Percentiles rank a stretch among this genome's conserved stretches.
These are phyloP conservation scores for Drosophila carrolli DNA, from an alignment of 1,140 invertebrate species.

Conservation along the genomic window DNA sequence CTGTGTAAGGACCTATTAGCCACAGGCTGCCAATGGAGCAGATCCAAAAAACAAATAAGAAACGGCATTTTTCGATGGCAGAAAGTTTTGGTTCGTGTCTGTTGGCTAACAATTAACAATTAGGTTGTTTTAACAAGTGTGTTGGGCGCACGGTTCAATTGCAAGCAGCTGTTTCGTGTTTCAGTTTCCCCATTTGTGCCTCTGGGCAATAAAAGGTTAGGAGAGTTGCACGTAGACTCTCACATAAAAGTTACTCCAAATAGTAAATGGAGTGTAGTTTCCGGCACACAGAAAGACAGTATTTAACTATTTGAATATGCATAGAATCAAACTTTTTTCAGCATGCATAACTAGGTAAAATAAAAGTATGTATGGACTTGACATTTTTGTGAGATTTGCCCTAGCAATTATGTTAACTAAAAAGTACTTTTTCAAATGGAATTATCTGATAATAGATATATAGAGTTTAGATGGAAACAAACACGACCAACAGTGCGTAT, in stretches of 20 bases:
- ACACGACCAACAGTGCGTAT: too few species aligned
- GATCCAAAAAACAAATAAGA: neutral
- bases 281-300: neutral
- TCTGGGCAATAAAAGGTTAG: constrained; percentile 7
- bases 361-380: neutral
- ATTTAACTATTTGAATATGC: neutral
- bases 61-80: constrained; percentile 24
- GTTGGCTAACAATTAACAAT: constrained; percentile 72
- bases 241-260: constrained; percentile 21
- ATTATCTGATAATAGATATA: too few species aligned
- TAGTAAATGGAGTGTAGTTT: constrained; percentile 7
- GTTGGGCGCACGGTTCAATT: constrained; percentile 32
- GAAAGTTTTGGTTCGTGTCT: constrained; percentile 64
- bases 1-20: constrained; percentile 6
- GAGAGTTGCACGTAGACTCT: neutral
- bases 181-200: constrained; percentile 15
- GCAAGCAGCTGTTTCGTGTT: constrained; percentile 27
- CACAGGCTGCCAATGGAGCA: constrained; percentile 39
- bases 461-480: too few species aligned
- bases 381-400: neutral
- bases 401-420: neutral
- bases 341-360: neutral
- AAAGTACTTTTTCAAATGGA: too few species aligned
- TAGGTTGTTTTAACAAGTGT: constrained; percentile 60
- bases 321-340: neutral